Evolutionary conservation across 1,140 invertebrate species (phyloP).

Genomic region (Drosophila repletoides): DNA sequence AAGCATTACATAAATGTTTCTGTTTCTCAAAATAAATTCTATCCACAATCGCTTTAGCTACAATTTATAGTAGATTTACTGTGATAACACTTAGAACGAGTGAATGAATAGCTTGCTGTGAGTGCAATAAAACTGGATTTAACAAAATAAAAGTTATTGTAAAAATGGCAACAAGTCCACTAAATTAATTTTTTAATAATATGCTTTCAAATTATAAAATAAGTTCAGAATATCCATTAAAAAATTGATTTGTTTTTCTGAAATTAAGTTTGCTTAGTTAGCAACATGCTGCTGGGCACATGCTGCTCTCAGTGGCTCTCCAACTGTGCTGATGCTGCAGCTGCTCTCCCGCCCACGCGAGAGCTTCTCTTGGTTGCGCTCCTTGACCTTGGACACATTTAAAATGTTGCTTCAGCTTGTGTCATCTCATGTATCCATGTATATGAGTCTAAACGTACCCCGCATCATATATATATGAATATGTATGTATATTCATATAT

Average conservation of each 20-base stretch:
- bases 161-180: too few species aligned
- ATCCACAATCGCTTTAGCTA: too few species aligned
- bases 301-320: conserved; percentile 25
- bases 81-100: too few species aligned
- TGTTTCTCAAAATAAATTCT: too few species aligned
- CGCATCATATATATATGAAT: conserved; percentile 24
- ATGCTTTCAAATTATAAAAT: neutral
- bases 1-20: too few species aligned
- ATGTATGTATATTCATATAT: conserved; percentile 2
- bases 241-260: neutral
- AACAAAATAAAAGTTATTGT: too few species aligned
- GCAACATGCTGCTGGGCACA: conserved; percentile 48
- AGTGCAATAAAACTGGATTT: too few species aligned
- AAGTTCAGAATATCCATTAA: too few species aligned
- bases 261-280: neutral
- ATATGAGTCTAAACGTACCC: neutral
- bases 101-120: too few species aligned
- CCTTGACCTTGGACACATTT: conserved; percentile 71
- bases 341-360: conserved; percentile 36
- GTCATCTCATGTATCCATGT: neutral
- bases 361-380: conserved; percentile 40
- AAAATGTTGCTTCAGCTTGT: conserved; percentile 40
- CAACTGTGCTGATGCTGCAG: conserved; percentile 29
- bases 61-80: too few species aligned
- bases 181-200: neutral